Evolutionary conservation across 2,888 invertebrate genomes (phyloP), one percentile per base, ranked within the genome.

Genomic region (Lobophora halterata): DNA sequence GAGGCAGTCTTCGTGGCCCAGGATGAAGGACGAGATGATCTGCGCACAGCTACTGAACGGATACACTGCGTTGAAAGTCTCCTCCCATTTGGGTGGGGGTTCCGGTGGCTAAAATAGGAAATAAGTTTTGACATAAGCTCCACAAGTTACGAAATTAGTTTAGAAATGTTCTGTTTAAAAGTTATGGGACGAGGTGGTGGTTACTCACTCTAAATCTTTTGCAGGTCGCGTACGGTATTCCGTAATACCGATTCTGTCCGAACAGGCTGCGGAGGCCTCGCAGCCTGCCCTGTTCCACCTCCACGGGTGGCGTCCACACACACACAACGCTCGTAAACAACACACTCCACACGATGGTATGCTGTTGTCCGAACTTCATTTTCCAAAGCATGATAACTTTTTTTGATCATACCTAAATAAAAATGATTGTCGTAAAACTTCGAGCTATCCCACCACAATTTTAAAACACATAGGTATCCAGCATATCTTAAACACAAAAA

Each of bases 151-250:
- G n/a, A n/a, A n/a, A n/a, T n/a, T n/a, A n/a, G n/a, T n/a, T n/a
- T n/a, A n/a, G n/a, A n/a, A n/a, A n/a, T n/a, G n/a, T n/a, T n/a
- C n/a, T n/a, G n/a, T n/a, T n/a, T n/a, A n/a, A n/a, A n/a, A n/a
- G n/a, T n/a, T n/a, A n/a, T n/a, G n/a, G n/a, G n/a, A n/a, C n/a
- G n/a, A n/a, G n/a, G n/a, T n/a, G n/a, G n/a, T n/a, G n/a, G 7
- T 35, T 24, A 58, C 70, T 68, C 46, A 85, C 86, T 64, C 79
- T 71, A 45, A 82, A 85, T 35, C 85, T 71, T 37, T 65, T 49
- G 44, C 74, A 68, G 24, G 56, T 53, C 0, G 79, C 83, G 30
- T 86, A 86, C 2, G 77, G 83, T 56, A 86, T 79, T n/a, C 83
- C 78, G 26, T 75, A 78, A 54, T 73, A 86, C 35, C 67, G 66